Evolutionary conservation across 2,888 invertebrate species (phyloP).

Genomic region (Subacronicta megacephala): DNA sequence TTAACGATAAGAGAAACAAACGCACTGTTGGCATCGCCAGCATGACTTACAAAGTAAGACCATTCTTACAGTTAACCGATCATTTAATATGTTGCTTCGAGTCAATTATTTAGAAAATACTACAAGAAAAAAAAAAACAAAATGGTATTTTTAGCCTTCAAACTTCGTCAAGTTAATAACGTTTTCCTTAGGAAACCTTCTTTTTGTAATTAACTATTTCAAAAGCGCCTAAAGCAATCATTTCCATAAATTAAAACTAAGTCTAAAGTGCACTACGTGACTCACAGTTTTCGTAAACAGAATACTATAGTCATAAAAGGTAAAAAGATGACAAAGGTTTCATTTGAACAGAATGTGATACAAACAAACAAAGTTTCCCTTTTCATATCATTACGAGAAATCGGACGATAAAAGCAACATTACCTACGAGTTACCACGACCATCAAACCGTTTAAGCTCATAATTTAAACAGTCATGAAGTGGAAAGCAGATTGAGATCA

Average conservation of each 20-base stretch:
- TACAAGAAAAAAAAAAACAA: too few relatives aligned
- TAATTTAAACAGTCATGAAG: slow-evolving; percentile 25
- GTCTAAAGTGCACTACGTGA: too few relatives aligned
- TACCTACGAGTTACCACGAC: slow-evolving; percentile 26
- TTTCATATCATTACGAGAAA: slow-evolving; percentile 22
- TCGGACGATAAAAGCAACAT: slow-evolving; percentile 15
- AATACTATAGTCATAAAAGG: background rate
- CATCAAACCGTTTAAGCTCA: slow-evolving; percentile 28
- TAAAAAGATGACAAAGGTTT: background rate
- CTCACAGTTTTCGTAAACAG: too few relatives aligned
- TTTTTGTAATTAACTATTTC: too few relatives aligned
- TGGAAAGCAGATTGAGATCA: slow-evolving; percentile 40
- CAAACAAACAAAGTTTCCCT: slow-evolving; percentile 25
- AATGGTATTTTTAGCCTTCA: too few relatives aligned
- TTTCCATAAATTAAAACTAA: too few relatives aligned
- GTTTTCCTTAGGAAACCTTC: too few relatives aligned
- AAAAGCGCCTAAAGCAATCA: too few relatives aligned
- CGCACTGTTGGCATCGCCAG: slow-evolving; percentile 1
- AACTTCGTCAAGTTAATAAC: too few relatives aligned
- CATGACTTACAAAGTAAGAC: slow-evolving; percentile 9
- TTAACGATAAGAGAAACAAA: slow-evolving; percentile 1
- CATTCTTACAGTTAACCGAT: too few relatives aligned
- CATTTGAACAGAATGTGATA: slow-evolving; percentile 1
- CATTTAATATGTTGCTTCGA: too few relatives aligned
- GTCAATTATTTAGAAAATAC: too few relatives aligned